Percentiles rank a stretch among this genome's conserved stretches.
Evolutionary conservation across 2,797 vertebrate species (phyloP).

Genomic region (Pachyuromys duprasi): DNA sequence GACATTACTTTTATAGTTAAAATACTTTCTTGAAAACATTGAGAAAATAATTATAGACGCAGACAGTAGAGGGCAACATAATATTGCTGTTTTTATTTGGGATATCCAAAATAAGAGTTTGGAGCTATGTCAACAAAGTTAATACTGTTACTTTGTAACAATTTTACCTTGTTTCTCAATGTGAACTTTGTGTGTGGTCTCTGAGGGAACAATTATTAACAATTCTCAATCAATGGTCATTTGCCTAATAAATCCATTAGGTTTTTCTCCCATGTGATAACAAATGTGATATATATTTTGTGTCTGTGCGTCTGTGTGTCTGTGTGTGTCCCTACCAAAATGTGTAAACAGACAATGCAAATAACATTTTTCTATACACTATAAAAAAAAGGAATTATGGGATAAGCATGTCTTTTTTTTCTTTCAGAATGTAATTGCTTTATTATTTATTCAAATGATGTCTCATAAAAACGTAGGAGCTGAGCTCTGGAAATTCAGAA

Average conservation of each 20-base stretch:
- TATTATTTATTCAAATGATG: background rate
- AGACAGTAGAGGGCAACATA: slow-evolving; percentile 67
- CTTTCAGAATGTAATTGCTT: slow-evolving; percentile 22
- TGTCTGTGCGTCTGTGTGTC: background rate
- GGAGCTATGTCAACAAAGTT: slow-evolving; percentile 38
- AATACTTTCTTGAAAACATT: slow-evolving; percentile 23
- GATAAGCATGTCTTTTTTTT: slow-evolving; percentile 6
- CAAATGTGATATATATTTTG: background rate
- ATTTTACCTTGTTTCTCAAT: background rate
- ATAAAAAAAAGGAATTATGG: background rate
- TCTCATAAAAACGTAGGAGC: background rate
- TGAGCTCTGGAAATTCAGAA: slow-evolving; percentile 25
- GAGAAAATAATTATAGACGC: slow-evolving; percentile 41
- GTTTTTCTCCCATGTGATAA: background rate
- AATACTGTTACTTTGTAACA: background rate
- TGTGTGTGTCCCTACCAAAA: background rate
- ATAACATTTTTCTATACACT: background rate
- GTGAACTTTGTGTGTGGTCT: background rate
- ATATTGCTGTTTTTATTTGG: slow-evolving; percentile 48
- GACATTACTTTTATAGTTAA: slow-evolving; percentile 23
- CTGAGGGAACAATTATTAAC: background rate
- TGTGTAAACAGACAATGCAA: slow-evolving; percentile 48
- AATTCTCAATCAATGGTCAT: background rate
- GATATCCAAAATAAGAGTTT: background rate
- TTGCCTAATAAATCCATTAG: background rate